Conservation (phyloP, 2,888 invertebrate genomes). For the Patella caerulea region DNA sequence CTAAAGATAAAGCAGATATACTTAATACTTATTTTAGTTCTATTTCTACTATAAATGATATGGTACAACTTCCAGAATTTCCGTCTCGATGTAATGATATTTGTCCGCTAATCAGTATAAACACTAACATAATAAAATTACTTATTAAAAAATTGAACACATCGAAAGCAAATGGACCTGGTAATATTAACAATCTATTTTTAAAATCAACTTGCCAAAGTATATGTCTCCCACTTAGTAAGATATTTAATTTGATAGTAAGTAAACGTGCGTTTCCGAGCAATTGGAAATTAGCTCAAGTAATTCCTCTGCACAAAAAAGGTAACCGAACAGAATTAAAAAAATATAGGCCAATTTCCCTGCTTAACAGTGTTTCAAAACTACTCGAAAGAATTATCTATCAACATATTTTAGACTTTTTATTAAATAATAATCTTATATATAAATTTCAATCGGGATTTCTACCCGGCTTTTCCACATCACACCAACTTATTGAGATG, state of each 20-base stretch:
- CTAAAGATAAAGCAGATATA: neutral
- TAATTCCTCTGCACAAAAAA: slow-evolving; percentile 40
- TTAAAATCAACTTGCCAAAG: no score
- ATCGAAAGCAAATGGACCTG: slow-evolving; percentile 11
- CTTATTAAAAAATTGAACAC: slow-evolving; percentile 3
- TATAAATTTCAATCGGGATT: slow-evolving; percentile 41
- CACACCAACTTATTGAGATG: slow-evolving; percentile 38
- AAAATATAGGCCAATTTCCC: slow-evolving; percentile 42
- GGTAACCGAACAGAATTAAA: slow-evolving; percentile 28
- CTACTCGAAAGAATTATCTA: slow-evolving; percentile 38
- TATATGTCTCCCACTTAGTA: no score
- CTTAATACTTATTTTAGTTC: slow-evolving; percentile 5
- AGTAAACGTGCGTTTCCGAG: slow-evolving; percentile 25
- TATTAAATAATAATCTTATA: slow-evolving; percentile 34
- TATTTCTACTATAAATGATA: slow-evolving; percentile 8
- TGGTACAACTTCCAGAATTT: neutral
- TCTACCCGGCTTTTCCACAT: slow-evolving; percentile 35
- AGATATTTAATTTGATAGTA: no score
- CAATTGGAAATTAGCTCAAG: slow-evolving; percentile 37
- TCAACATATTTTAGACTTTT: slow-evolving; percentile 32
- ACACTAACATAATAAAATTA: no score
- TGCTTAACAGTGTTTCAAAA: slow-evolving; percentile 35
- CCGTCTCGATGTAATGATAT: no score
- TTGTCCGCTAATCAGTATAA: no score
- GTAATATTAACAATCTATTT: neutral